Base-by-base conservation (phyloP, 2,888 invertebrate genomes). In the Sminthurides aquaticus region DNA sequence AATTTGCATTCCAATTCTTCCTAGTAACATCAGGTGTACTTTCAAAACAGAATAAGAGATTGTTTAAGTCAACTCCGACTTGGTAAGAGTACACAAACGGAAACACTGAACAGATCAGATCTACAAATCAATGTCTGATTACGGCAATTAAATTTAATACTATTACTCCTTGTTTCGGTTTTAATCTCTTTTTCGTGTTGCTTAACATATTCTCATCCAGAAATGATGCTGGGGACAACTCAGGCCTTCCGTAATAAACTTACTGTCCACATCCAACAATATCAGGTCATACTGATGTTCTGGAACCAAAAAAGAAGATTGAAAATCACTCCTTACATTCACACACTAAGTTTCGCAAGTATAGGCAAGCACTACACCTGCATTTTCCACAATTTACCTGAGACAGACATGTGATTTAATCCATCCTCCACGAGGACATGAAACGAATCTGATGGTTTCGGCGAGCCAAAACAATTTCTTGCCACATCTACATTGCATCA, bases 141-240 rank as follows among this genome's bases (percentile, higher is more conserved):
- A 49, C 95, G 85, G 73, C 94, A 88, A 92, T 93, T 56, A 95
- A 79, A 81, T 95, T 96, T 20, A 95, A 79, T 61, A 95, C 84
- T 76, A 96, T 89, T 22, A 92, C 79, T 54, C 91, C 89, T 87
- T 74, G 34, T 73, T 76, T 56, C 59, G 68, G 65, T 61, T 67
- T 65, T 67, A 73, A 69, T 64, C 66, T 65, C 60, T 80, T 77
- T 27, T 81, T 81, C 49, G 91, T 86, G 73, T 82, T 79, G 1
- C 81, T 76, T 5, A 98, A 79, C 8, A 87, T 83, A 0, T 82
- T 76, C 3, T 80, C 76, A 22, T 86, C 84, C 0, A 98, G 79
- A 82, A 98, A 98, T 75, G 85, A 84, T 69, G 84, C 81, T 0
- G 98, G 97, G 98, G 98, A 78, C 96, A 96, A 77, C 92, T 92